phyloP scores from a whole-genome alignment of 2,888 invertebrate genomes.

The Phengaris arion region DNA sequence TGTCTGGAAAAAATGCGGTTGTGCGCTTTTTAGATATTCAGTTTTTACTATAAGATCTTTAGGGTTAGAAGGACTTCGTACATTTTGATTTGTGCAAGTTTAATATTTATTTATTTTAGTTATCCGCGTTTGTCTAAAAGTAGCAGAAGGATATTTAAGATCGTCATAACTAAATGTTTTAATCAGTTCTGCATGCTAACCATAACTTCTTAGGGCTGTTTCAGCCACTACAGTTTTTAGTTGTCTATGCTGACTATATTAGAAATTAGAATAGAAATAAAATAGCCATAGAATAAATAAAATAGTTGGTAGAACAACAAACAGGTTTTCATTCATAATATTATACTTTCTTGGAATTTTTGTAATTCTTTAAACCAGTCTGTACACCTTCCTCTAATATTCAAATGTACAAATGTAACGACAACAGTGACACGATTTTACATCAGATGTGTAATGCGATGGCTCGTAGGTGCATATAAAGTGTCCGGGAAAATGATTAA shows the following conservation, averaged over 20 bases:
- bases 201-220: too few species aligned
- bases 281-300: too few species aligned
- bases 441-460: constrained; percentile 38
- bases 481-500: constrained; percentile 74
- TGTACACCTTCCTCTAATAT: not conserved
- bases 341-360: not conserved
- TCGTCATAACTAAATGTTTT: too few species aligned
- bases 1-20: not conserved
- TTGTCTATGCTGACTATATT: too few species aligned
- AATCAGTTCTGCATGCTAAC: too few species aligned
- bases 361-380: not conserved
- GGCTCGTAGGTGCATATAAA: constrained; percentile 60
- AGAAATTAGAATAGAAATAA: too few species aligned
- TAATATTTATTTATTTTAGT: not conserved
- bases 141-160: not conserved
- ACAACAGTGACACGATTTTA: constrained; percentile 41
- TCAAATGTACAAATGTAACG: not conserved
- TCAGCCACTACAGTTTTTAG: too few species aligned
- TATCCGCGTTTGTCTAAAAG: not conserved
- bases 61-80: too few species aligned
- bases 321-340: not conserved
- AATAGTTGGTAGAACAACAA: not conserved
- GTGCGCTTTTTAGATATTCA: not conserved
- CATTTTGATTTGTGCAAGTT: not conserved
- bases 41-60: not conserved